Conservation (phyloP, 53 echinoderm and acorn worm species). For the Stichopus horrens region DNA sequence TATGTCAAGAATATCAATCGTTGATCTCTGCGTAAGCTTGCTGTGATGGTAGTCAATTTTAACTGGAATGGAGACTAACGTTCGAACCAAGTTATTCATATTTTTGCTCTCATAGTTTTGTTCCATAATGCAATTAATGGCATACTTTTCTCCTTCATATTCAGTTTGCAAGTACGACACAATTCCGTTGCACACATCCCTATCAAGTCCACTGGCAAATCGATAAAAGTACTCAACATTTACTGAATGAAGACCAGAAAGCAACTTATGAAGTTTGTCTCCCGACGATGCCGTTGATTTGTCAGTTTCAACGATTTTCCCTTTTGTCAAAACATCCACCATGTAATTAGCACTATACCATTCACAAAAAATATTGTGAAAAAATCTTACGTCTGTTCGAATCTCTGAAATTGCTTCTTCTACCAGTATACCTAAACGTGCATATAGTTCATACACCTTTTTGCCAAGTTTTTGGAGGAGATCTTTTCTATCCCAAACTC, state of each 20-base stretch:
- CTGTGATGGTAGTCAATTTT: not conserved
- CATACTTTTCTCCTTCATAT: not conserved
- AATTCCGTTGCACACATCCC: not conserved
- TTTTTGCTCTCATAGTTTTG: not conserved
- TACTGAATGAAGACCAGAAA: not conserved
- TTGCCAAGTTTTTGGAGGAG: not conserved
- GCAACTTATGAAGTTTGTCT: not conserved
- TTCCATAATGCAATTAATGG: constrained; percentile 1
- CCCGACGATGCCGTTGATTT: not conserved
- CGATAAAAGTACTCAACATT: constrained; percentile 12
- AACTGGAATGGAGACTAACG: too few relatives aligned
- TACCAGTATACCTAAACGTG: not conserved
- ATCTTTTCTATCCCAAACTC: not conserved
- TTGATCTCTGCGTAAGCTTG: not conserved
- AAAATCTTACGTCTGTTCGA: not conserved
- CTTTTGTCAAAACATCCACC: not conserved
- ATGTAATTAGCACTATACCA: constrained; percentile 6
- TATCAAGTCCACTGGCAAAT: not conserved
- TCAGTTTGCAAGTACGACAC: not conserved
- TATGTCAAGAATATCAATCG: not conserved
- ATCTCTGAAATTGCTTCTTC: not conserved
- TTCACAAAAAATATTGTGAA: constrained; percentile 22
- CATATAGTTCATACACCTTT: constrained; percentile 12
- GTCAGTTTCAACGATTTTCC: too few relatives aligned
- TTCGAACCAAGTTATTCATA: not conserved